These are phyloP conservation scores for Suncus etruscus DNA, from an alignment of 2,113 vertebrate genomes.

Conservation along the genomic window DNA sequence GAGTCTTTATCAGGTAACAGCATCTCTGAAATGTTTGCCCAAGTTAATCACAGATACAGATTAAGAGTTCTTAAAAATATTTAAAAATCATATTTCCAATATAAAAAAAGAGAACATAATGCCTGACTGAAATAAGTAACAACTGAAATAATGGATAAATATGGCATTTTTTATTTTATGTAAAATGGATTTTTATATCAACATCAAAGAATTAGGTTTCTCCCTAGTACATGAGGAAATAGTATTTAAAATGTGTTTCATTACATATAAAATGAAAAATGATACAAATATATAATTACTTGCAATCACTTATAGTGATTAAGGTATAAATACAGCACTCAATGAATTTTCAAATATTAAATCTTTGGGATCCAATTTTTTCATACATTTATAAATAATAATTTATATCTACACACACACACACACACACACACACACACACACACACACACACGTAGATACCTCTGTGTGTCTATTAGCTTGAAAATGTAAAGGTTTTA, in stretches of 20 bases:
- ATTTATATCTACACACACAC: background rate
- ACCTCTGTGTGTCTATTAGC: background rate
- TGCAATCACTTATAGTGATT: background rate
- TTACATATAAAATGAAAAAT: background rate
- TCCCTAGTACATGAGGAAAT: background rate
- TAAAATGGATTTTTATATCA: background rate
- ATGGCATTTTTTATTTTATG: background rate
- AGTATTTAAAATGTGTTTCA: background rate
- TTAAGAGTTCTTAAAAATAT: constrained; percentile 37
- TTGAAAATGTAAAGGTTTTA: background rate
- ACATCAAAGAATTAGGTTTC: background rate
- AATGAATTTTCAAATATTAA: constrained; percentile 20
- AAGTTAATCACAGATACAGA: constrained; percentile 7
- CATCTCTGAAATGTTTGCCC: constrained; percentile 20
- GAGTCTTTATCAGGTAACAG: background rate
- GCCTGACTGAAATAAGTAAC: background rate
- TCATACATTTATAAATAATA: no score
- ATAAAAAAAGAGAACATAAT: background rate
- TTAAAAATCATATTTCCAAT: background rate
- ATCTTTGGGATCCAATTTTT: background rate
- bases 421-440: accelerated
- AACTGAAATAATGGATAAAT: constrained; percentile 17
- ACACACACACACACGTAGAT: accelerated
- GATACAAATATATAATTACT: background rate
- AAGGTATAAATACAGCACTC: background rate